These are phyloP conservation scores for Ctenomys sociabilis DNA, from an alignment of 2,113 vertebrate species.

Conservation along the genomic window DNA sequence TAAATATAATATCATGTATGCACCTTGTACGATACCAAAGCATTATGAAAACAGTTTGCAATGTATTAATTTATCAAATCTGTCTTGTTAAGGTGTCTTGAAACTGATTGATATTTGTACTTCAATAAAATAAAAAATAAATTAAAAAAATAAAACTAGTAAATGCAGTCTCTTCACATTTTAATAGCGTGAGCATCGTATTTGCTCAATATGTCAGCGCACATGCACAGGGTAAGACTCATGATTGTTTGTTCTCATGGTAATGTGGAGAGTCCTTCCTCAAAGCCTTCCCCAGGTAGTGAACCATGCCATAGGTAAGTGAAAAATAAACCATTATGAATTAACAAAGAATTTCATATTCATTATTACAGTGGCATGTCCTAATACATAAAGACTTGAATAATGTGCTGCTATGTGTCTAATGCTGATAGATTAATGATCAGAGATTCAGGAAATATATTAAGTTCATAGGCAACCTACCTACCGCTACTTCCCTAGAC, in stretches of 20 bases:
- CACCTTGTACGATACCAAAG: too few species aligned
- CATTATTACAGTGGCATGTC: neutral
- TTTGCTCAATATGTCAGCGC: neutral
- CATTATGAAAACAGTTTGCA: too few species aligned
- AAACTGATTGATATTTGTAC: too few species aligned
- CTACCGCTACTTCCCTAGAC: neutral
- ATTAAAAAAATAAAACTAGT: too few species aligned
- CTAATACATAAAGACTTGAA: neutral
- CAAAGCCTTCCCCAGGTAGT: too few species aligned
- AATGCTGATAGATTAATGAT: neutral
- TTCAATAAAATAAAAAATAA: too few species aligned
- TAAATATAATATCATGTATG: too few species aligned
- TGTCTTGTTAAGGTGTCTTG: too few species aligned
- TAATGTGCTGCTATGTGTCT: neutral
- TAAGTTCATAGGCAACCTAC: neutral
- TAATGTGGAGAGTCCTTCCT: neutral
- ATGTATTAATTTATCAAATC: too few species aligned
- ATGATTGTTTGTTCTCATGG: neutral
- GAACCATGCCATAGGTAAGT: neutral
- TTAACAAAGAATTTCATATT: neutral
- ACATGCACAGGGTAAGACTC: neutral
- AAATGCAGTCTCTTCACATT: neutral
- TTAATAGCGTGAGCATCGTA: neutral
- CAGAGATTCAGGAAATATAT: neutral
- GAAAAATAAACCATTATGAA: neutral